These are phyloP conservation scores for Drosophila takahashii DNA, from an alignment of 1,140 invertebrate species.

Conservation along the genomic window DNA sequence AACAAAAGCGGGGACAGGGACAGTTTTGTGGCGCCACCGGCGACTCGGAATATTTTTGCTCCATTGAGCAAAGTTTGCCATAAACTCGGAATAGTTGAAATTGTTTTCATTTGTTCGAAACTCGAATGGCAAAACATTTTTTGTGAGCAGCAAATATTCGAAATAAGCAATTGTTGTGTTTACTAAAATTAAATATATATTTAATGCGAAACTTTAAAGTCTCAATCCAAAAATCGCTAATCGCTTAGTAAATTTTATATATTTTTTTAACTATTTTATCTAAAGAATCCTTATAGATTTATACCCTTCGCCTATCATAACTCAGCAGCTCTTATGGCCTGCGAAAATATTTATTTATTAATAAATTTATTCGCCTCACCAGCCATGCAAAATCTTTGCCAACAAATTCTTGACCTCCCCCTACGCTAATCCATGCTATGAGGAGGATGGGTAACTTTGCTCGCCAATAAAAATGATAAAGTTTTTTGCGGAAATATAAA, in stretches of 20 bases:
- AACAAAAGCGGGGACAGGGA: slow-evolving; percentile 46
- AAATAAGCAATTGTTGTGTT: slow-evolving; percentile 33
- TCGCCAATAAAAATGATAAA: slow-evolving; percentile 82
- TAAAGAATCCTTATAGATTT: background rate
- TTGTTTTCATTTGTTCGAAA: slow-evolving; percentile 67
- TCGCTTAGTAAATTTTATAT: no score
- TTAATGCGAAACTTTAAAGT: background rate
- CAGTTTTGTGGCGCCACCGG: slow-evolving; percentile 74
- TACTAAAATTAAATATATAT: background rate
- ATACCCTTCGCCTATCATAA: slow-evolving; percentile 1
- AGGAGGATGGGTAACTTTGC: slow-evolving; percentile 20
- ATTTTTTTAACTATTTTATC: no score
- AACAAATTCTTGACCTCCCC: slow-evolving; percentile 35
- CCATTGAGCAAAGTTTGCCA: slow-evolving; percentile 72
- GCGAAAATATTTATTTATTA: slow-evolving; percentile 32
- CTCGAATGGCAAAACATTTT: slow-evolving; percentile 49
- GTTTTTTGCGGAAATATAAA: slow-evolving; percentile 81
- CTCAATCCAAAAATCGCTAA: background rate
- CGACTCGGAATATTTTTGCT: slow-evolving; percentile 55
- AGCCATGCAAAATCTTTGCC: slow-evolving; percentile 46
- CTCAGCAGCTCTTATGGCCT: slow-evolving; percentile 8
- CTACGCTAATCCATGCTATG: slow-evolving; percentile 26
- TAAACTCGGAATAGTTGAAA: slow-evolving; percentile 74
- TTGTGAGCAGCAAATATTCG: slow-evolving; percentile 15
- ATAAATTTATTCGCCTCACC: slow-evolving; percentile 19